A percentile compares a stretch with the other conserved stretches of the same genome.
Conservation (phyloP, 23 tunicate genomes). For the Aplidium turbinatum region DNA sequence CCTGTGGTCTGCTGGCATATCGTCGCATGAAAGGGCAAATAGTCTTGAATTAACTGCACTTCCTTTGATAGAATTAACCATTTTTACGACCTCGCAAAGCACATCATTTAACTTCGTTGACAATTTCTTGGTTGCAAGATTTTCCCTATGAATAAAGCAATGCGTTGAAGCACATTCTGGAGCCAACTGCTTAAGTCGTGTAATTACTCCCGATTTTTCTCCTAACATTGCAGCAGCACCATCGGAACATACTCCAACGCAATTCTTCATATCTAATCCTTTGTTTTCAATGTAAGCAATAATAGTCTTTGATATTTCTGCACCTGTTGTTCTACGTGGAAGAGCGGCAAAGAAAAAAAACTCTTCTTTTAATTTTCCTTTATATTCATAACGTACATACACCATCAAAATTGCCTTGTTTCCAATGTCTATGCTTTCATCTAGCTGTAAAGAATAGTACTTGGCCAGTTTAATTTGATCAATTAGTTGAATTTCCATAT, state of each 20-base stretch:
- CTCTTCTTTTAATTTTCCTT: conserved; percentile 19
- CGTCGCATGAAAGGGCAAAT: conserved; percentile 26
- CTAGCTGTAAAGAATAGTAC: conserved; percentile 21
- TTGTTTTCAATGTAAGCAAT: conserved; percentile 31
- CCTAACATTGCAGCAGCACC: conserved; percentile 31
- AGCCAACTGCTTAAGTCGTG: conserved; percentile 10
- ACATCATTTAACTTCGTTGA: conserved; percentile 26
- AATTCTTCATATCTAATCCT: conserved; percentile 18
- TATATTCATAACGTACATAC: conserved; percentile 17
- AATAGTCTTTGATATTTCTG: conserved; percentile 27
- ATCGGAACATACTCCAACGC: conserved; percentile 30
- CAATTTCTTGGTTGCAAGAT: conserved; percentile 23
- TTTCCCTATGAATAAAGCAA: conserved; percentile 28
- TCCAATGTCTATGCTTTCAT: conserved; percentile 10
- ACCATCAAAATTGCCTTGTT: neutral
- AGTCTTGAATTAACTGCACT: conserved; percentile 24
- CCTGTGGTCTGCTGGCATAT: conserved; percentile 27
- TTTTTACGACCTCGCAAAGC: conserved; percentile 30
- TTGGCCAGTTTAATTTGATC: conserved; percentile 24
- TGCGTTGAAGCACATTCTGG: conserved; percentile 36
- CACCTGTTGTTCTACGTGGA: conserved; percentile 26
- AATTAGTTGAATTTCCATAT: conserved; percentile 18
- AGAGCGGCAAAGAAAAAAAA: conserved; percentile 14
- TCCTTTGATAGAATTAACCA: conserved; percentile 30
- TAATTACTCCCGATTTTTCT: conserved; percentile 34